These are phyloP conservation scores for Cepaea hortensis DNA, from an alignment of 2,888 invertebrate species.

Conservation along the genomic window DNA sequence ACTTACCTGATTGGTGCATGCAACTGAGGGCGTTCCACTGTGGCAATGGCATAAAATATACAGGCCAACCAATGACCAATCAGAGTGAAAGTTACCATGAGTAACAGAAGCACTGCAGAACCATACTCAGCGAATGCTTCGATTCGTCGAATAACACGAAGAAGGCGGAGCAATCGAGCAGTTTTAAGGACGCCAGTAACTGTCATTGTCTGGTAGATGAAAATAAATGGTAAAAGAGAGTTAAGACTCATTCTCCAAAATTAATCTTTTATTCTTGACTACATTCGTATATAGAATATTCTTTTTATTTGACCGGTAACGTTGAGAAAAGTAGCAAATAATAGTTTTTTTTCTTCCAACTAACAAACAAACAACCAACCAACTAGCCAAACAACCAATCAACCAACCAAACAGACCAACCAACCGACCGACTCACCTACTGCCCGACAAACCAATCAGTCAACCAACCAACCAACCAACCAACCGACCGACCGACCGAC, in stretches of 20 bases:
- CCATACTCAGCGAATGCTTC: slow-evolving; percentile 77
- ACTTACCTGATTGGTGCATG: slow-evolving; percentile 61
- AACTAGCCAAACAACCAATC: too few species aligned
- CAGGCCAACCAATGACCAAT: slow-evolving; percentile 77
- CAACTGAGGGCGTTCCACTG: slow-evolving; percentile 73
- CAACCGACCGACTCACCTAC: too few species aligned
- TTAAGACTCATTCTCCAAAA: not conserved
- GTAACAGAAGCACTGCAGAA: slow-evolving; percentile 74
- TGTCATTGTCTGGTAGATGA: slow-evolving; percentile 72
- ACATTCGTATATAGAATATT: not conserved
- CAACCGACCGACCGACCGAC: too few species aligned
- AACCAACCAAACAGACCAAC: too few species aligned
- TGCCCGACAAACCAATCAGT: too few species aligned
- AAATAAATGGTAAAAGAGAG: not conserved
- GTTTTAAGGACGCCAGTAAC: slow-evolving; percentile 75
- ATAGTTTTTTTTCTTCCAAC: too few species aligned
- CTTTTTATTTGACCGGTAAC: too few species aligned
- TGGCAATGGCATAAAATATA: slow-evolving; percentile 76
- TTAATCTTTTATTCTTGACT: not conserved
- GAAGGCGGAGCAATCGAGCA: slow-evolving; percentile 72
- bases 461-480: too few species aligned
- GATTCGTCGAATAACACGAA: slow-evolving; percentile 74
- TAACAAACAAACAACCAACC: too few species aligned
- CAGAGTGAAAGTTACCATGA: slow-evolving; percentile 76
- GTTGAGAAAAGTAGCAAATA: too few species aligned